A percentile compares a stretch with the other conserved stretches of the same genome.
These are phyloP conservation scores for Pterois miles DNA, from an alignment of 2,797 vertebrate species.

Conservation along the genomic window DNA sequence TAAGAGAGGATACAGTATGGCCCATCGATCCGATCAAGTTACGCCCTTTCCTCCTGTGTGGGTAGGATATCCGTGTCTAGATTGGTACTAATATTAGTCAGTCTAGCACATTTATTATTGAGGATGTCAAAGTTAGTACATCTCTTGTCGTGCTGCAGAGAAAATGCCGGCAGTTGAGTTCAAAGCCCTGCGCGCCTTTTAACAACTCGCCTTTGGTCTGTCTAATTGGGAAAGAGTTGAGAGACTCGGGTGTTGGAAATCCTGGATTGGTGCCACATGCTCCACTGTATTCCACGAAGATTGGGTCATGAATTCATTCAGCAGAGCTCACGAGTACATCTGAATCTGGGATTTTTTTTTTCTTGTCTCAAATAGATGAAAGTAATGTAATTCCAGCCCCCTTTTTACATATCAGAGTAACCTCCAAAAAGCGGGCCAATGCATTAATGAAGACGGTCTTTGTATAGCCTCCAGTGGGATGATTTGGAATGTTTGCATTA, in stretches of 20 bases:
- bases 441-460: slow-evolving; percentile 71
- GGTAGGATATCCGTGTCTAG: slow-evolving; percentile 31
- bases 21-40: slow-evolving; percentile 55
- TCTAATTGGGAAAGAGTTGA: slow-evolving; percentile 54
- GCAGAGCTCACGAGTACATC: slow-evolving; percentile 44
- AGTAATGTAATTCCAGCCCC: slow-evolving; percentile 61
- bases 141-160: background rate
- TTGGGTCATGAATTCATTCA: slow-evolving; percentile 65
- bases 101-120: slow-evolving; percentile 35
- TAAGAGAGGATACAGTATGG: slow-evolving; percentile 22
- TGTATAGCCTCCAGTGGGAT: slow-evolving; percentile 59
- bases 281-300: slow-evolving; percentile 60
- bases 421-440: slow-evolving; percentile 48
- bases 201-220: slow-evolving; percentile 58
- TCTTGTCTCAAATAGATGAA: slow-evolving; percentile 41
- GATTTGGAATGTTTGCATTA: slow-evolving; percentile 68
- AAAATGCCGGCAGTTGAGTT: slow-evolving; percentile 42
- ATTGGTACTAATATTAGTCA: slow-evolving; percentile 52
- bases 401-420: slow-evolving; percentile 56
- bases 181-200: slow-evolving; percentile 44
- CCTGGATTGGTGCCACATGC: slow-evolving; percentile 41
- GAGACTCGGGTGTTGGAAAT: slow-evolving; percentile 37
- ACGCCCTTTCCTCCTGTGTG: slow-evolving; percentile 37
- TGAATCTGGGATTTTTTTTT: slow-evolving; percentile 57
- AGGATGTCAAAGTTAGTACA: slow-evolving; percentile 21